phyloP scores from a whole-genome alignment of 2,888 invertebrate genomes.

The Drosophila silvestris region DNA sequence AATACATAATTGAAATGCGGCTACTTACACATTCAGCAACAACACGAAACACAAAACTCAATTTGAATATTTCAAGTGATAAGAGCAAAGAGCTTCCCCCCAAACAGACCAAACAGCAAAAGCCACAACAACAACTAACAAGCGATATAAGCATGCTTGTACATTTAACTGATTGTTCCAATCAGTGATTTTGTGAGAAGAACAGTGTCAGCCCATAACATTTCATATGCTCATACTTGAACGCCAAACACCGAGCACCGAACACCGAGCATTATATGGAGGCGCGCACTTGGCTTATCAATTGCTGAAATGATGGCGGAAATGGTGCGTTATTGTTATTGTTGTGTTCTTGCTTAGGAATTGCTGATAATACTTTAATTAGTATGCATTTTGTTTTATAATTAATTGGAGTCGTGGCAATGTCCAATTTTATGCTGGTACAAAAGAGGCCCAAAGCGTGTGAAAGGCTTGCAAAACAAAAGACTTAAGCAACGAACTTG shows the following conservation, averaged over 20 bases:
- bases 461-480: conserved; percentile 58
- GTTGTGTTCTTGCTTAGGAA: conserved; percentile 36
- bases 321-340: conserved; percentile 69
- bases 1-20: conserved; percentile 67
- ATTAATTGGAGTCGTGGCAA: conserved; percentile 62
- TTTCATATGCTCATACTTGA: conserved; percentile 41
- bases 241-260: neutral
- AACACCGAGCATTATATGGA: conserved; percentile 19
- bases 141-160: conserved; percentile 55
- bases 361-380: conserved; percentile 56
- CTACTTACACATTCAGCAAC: conserved; percentile 68
- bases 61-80: conserved; percentile 66
- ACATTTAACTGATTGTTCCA: conserved; percentile 79
- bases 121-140: conserved; percentile 23
- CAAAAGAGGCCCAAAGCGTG: conserved; percentile 7
- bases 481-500: conserved; percentile 74
- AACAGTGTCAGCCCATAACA: conserved; percentile 62
- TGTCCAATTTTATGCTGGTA: conserved; percentile 60
- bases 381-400: conserved; percentile 62
- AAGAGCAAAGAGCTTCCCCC: conserved; percentile 47
- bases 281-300: conserved; percentile 65
- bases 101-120: conserved; percentile 12
- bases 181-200: conserved; percentile 75
- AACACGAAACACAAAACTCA: conserved; percentile 42
- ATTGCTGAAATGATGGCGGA: conserved; percentile 78